phyloP scores from a whole-genome alignment of 2,797 vertebrate genomes.

The Molossus alvarezi region DNA sequence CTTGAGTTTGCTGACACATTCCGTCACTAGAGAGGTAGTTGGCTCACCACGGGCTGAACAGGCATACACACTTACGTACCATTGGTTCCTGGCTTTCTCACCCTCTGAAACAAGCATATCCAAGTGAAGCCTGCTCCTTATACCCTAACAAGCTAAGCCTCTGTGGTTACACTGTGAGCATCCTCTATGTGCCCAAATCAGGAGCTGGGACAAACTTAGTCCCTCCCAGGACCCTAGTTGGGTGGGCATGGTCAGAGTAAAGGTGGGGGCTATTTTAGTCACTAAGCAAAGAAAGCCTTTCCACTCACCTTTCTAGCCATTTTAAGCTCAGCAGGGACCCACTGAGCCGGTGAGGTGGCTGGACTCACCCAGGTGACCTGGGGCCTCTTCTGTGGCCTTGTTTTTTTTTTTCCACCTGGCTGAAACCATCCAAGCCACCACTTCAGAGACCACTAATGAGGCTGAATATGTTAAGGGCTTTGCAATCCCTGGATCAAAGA shows the following conservation, averaged over 20 bases:
- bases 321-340: background rate
- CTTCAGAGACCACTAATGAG: constrained; percentile 82
- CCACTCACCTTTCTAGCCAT: background rate
- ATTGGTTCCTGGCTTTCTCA: background rate
- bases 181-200: background rate
- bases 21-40: background rate
- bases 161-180: background rate
- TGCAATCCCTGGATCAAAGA: constrained; percentile 79
- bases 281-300: constrained; percentile 35
- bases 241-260: background rate
- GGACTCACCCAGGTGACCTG: constrained; percentile 44
- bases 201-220: background rate
- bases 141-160: background rate
- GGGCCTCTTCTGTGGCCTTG: constrained; percentile 36
- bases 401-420: background rate
- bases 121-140: background rate
- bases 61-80: accelerated
- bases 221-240: background rate
- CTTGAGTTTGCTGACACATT: background rate
- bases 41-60: background rate
- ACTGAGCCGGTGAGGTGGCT: background rate
- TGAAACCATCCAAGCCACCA: constrained; percentile 80
- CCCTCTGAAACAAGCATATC: background rate
- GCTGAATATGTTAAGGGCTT: constrained; percentile 70
- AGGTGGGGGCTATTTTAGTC: background rate